Percentiles rank a stretch among this genome's conserved stretches.
Evolutionary conservation across 1,140 invertebrate genomes (phyloP).

Genomic region (Monomorium pharaonis): DNA sequence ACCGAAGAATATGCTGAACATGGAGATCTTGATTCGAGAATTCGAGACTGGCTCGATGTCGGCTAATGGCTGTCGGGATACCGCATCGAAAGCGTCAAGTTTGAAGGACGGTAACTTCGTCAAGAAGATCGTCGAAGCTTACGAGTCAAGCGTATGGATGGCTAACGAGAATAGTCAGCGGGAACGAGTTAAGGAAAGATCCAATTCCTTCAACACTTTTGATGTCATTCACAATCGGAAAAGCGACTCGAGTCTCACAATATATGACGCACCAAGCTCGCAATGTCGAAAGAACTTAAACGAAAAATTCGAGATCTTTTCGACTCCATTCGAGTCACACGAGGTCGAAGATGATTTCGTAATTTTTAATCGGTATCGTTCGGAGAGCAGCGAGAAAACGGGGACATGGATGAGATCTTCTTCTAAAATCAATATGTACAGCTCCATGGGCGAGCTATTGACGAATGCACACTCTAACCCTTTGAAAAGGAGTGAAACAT

Average conservation of each 20-base stretch:
- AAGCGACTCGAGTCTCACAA: neutral
- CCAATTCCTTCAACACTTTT: neutral
- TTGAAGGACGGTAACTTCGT: slow-evolving; percentile 70
- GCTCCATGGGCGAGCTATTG: neutral
- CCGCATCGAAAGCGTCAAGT: neutral
- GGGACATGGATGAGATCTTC: neutral
- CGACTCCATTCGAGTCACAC: neutral
- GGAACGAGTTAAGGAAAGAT: neutral
- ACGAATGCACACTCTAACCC: neutral
- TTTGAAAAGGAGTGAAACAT: neutral
- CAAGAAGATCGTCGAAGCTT: slow-evolving; percentile 73
- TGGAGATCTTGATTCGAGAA: slow-evolving; percentile 67
- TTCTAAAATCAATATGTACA: slow-evolving; percentile 11
- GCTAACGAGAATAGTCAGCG: neutral
- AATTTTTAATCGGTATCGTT: neutral
- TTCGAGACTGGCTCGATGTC: slow-evolving; percentile 68
- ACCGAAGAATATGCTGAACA: slow-evolving; percentile 34
- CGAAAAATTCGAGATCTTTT: neutral
- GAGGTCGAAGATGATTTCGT: neutral
- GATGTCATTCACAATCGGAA: neutral
- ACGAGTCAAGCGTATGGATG: slow-evolving; percentile 67
- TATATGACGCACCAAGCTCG: neutral
- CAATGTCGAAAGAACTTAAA: neutral
- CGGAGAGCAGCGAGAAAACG: neutral
- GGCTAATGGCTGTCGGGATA: neutral